Percentiles rank a stretch among this genome's conserved stretches.
phyloP scores from a whole-genome alignment of 2,797 vertebrate species.

The Pelobates cultripes region DNA sequence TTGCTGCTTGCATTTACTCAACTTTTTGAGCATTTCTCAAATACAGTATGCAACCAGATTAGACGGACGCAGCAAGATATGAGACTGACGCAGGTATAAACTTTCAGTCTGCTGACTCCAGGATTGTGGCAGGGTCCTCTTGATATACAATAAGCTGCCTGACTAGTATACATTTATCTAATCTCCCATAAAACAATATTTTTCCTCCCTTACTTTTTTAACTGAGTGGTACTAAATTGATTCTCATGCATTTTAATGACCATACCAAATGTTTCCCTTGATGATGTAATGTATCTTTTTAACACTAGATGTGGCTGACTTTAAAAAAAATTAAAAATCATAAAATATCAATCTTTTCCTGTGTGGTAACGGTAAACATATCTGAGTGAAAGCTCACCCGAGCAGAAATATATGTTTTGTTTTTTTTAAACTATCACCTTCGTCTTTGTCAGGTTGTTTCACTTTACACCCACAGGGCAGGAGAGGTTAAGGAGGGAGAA shows the following conservation, averaged over 20 bases:
- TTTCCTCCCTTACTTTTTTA: no score
- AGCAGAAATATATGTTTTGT: background rate
- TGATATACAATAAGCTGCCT: no score
- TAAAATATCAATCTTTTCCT: background rate
- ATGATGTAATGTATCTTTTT: conserved; percentile 4
- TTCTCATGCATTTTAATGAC: background rate
- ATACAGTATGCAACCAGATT: no score
- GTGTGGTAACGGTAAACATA: background rate
- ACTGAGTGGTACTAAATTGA: no score
- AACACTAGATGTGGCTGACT: background rate
- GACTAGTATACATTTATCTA: no score
- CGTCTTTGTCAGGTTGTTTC: conserved; percentile 38
- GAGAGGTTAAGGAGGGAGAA: conserved; percentile 20
- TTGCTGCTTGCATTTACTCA: no score
- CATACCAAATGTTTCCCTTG: background rate
- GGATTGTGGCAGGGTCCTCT: no score
- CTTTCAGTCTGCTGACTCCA: no score
- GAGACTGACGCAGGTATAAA: no score
- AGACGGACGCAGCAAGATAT: no score
- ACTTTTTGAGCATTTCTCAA: no score
- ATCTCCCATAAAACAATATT: no score
- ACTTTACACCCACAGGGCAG: conserved; percentile 31
- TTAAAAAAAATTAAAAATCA: background rate
- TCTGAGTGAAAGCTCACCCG: background rate
- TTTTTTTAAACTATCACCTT: conserved; percentile 18